Percentiles rank a stretch among this genome's conserved stretches.
Evolutionary conservation across 2,797 vertebrate species (phyloP).

Genomic region (Pteropus rufus): DNA sequence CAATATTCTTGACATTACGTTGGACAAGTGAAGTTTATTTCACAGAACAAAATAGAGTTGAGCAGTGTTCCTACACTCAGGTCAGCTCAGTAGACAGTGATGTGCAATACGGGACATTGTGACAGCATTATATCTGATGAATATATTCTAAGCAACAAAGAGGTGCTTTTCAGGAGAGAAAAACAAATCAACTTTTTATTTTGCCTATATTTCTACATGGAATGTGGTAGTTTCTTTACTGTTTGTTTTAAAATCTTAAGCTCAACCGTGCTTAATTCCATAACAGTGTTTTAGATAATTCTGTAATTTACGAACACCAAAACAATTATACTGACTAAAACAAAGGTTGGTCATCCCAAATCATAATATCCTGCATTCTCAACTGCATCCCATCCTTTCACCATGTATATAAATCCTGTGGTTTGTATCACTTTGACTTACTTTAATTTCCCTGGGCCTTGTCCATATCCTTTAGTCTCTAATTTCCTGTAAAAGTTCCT

Average conservation of each 20-base stretch:
- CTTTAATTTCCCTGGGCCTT: slow-evolving; percentile 98
- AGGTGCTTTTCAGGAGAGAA: background rate
- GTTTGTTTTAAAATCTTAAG: background rate
- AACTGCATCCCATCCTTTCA: background rate
- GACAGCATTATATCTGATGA: background rate
- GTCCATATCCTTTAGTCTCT: slow-evolving; percentile 97
- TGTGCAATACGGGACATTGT: rapidly evolving
- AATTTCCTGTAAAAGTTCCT: slow-evolving; percentile 98
- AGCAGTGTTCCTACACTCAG: background rate
- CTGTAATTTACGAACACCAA: background rate
- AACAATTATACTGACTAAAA: background rate
- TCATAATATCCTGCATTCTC: background rate
- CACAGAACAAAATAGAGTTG: background rate
- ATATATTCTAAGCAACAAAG: background rate
- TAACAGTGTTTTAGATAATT: background rate
- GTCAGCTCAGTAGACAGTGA: background rate
- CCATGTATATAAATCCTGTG: background rate
- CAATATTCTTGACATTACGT: background rate
- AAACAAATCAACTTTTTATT: background rate
- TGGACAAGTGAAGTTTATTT: background rate
- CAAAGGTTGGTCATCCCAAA: background rate
- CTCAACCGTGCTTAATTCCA: background rate
- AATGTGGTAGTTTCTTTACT: background rate
- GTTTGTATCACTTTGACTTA: slow-evolving; percentile 79
- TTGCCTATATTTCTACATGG: background rate